Conservation (phyloP, 1,140 invertebrate genomes). For the Parapsyche elsis region DNA sequence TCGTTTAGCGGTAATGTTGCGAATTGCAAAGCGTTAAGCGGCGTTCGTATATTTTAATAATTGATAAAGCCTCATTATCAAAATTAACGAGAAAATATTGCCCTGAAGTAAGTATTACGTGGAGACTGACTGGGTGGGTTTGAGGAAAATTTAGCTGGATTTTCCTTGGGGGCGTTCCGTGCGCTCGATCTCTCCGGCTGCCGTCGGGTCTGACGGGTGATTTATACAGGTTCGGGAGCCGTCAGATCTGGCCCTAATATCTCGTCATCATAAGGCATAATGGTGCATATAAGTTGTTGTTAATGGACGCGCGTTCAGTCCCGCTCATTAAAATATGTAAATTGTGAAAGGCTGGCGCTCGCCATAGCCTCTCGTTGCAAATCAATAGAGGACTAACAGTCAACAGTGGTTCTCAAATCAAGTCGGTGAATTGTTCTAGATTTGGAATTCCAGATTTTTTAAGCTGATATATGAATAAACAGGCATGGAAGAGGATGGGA, state of each 20-base stretch:
- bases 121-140: neutral
- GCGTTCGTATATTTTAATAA: slow-evolving; percentile 7
- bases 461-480: no score
- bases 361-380: slow-evolving; percentile 2
- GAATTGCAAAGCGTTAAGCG: neutral
- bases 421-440: no score
- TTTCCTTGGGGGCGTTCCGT: no score
- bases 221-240: slow-evolving; percentile 13
- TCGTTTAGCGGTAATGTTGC: no score
- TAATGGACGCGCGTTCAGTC: slow-evolving; percentile 45
- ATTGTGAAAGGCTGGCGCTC: slow-evolving; percentile 45
- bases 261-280: slow-evolving; percentile 50
- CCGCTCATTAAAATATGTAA: slow-evolving; percentile 56
- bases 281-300: slow-evolving; percentile 48
- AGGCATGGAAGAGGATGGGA: no score
- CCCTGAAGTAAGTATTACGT: neutral
- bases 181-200: no score
- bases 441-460: no score
- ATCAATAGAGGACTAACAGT: slow-evolving; percentile 26
- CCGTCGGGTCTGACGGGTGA: slow-evolving; percentile 1
- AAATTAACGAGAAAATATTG: slow-evolving; percentile 24
- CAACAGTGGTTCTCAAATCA: neutral
- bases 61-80: slow-evolving; percentile 12
- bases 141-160: neutral
- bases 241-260: slow-evolving; percentile 31